Percentiles rank a stretch among this genome's conserved stretches.
These are phyloP conservation scores for Osmoderma eremita DNA, from an alignment of 2,888 invertebrate genomes.

Conservation along the genomic window DNA sequence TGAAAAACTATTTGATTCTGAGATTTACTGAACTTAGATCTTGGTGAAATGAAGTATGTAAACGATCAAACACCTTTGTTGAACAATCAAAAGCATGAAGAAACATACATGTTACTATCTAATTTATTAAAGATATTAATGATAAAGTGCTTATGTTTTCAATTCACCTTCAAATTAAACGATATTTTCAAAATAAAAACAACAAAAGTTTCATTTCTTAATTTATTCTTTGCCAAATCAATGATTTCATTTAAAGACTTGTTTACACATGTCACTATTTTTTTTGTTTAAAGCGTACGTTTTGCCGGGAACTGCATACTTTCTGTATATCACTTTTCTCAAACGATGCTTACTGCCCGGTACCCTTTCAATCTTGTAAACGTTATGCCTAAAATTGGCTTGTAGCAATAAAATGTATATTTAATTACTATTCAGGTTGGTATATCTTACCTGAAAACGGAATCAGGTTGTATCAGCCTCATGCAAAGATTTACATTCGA, in stretches of 20 bases:
- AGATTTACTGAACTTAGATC: no score
- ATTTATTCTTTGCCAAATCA: no score
- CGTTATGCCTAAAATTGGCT: conserved; percentile 66
- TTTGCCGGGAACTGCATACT: conserved; percentile 70
- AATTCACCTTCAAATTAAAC: no score
- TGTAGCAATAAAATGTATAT: no score
- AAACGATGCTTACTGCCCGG: conserved; percentile 71
- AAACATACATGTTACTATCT: no score
- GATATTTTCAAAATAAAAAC: neutral
- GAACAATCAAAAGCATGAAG: no score
- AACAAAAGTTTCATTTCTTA: neutral
- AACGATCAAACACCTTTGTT: no score
- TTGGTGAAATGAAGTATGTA: no score
- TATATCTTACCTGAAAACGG: conserved; percentile 68
- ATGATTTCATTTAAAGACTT: conserved; percentile 55
- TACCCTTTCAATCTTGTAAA: conserved; percentile 74
- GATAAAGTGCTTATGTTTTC: no score
- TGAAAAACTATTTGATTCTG: no score
- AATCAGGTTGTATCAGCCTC: conserved; percentile 76
- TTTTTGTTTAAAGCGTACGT: conserved; percentile 81
- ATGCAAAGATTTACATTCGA: conserved; percentile 79
- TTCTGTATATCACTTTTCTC: conserved; percentile 68
- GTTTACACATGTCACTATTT: conserved; percentile 81
- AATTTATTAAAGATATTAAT: no score
- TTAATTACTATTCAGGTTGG: neutral